Evolutionary conservation across 2,888 invertebrate genomes (phyloP).

Genomic region (Anorthoa munda): DNA sequence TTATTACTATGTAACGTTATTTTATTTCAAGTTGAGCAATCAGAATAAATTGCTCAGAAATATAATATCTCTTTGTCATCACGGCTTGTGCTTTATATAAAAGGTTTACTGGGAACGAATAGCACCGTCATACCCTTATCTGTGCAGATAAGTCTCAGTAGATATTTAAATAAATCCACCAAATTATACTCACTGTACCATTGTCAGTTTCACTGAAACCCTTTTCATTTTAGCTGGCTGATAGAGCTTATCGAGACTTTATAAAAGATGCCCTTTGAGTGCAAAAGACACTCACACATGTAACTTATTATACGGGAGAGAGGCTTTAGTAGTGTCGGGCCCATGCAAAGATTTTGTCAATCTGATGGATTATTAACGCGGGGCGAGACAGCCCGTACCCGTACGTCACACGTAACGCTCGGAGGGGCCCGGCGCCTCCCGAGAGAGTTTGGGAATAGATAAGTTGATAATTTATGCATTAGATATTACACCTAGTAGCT

Average conservation of each 20-base stretch:
- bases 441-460: slow-evolving; percentile 76
- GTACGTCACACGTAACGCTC: slow-evolving; percentile 73
- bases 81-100: slow-evolving; percentile 10
- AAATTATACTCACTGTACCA: slow-evolving; percentile 58
- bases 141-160: slow-evolving; percentile 40
- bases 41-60: slow-evolving; percentile 22
- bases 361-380: slow-evolving; percentile 84
- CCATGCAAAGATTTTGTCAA: slow-evolving; percentile 82
- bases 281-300: slow-evolving; percentile 67
- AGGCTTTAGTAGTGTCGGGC: slow-evolving; percentile 67
- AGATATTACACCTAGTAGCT: slow-evolving; percentile 73
- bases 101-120: slow-evolving; percentile 42
- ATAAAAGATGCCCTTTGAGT: slow-evolving; percentile 73
- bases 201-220: slow-evolving; percentile 71
- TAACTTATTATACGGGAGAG: slow-evolving; percentile 64
- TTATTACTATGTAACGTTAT: slow-evolving; percentile 24
- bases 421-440: slow-evolving; percentile 71
- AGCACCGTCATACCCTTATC: slow-evolving; percentile 49
- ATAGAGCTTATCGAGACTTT: slow-evolving; percentile 75
- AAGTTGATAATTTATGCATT: slow-evolving; percentile 84
- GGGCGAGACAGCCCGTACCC: slow-evolving; percentile 70
- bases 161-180: slow-evolving; percentile 69
- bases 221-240: slow-evolving; percentile 73
- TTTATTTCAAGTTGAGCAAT: slow-evolving; percentile 22
- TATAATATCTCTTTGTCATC: slow-evolving; percentile 36